Evolutionary conservation across 1,140 invertebrate genomes (phyloP).

Genomic region (fruit fly (Drosophila melanogaster)): Release_6_plus_ISO1_MT NT_033779.5:19644001-19644500

Average conservation of each 20-base stretch:
- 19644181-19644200: not conserved
- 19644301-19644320: slow-evolving; percentile 94
- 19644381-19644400: slow-evolving; percentile 93
- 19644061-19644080: not conserved
- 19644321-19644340: slow-evolving; percentile 98
- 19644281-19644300: slow-evolving; percentile 92
- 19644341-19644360: slow-evolving; percentile 94
- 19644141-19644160: slow-evolving; percentile 13
- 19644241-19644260: slow-evolving; percentile 78
- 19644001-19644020: slow-evolving; percentile 1
- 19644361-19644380: slow-evolving; percentile 95
- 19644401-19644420: slow-evolving; percentile 83
- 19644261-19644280: slow-evolving; percentile 95
- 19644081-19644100: not conserved
- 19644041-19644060: not conserved
- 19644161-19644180: slow-evolving; percentile 2
- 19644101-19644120: not conserved
- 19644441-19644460: slow-evolving; percentile 27
- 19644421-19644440: not conserved
- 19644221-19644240: slow-evolving; percentile 36
- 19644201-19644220: not conserved
- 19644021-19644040: not conserved
- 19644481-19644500: slow-evolving; percentile 87
- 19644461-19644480: slow-evolving; percentile 86
- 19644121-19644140: not conserved